These are phyloP conservation scores for Eupithecia pulchellata DNA, from an alignment of 2,888 invertebrate genomes.

Conservation along the genomic window DNA sequence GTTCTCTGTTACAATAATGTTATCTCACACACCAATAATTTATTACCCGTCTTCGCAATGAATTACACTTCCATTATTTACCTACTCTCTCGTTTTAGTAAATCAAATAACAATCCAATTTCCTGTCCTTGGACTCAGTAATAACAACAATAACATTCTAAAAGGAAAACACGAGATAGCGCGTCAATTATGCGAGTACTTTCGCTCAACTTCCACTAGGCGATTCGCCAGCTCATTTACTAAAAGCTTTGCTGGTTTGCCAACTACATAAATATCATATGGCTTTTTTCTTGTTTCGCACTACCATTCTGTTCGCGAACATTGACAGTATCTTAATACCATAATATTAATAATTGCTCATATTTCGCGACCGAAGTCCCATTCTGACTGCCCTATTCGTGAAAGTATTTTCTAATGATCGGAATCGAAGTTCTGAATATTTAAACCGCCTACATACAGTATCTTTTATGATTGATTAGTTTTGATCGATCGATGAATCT, in stretches of 20 bases:
- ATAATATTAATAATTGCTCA: no score
- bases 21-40: background rate
- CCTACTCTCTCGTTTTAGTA: background rate
- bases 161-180: conserved; percentile 10
- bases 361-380: no score
- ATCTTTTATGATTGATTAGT: no score
- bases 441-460: no score
- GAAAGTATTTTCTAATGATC: no score
- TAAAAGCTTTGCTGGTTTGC: conserved; percentile 29
- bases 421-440: no score
- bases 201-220: conserved; percentile 13
- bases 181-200: background rate
- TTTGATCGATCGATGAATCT: no score
- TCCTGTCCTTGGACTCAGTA: conserved; percentile 16
- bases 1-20: background rate
- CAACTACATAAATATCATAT: conserved; percentile 12
- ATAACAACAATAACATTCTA: conserved; percentile 18
- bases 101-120: conserved; percentile 10
- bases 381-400: no score
- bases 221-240: conserved; percentile 23
- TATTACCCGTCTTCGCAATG: background rate
- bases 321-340: no score
- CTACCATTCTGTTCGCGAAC: background rate
- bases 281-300: background rate
- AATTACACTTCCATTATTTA: background rate